phyloP scores from a whole-genome alignment of 2,888 invertebrate genomes.

The Rhingia rostrata region DNA sequence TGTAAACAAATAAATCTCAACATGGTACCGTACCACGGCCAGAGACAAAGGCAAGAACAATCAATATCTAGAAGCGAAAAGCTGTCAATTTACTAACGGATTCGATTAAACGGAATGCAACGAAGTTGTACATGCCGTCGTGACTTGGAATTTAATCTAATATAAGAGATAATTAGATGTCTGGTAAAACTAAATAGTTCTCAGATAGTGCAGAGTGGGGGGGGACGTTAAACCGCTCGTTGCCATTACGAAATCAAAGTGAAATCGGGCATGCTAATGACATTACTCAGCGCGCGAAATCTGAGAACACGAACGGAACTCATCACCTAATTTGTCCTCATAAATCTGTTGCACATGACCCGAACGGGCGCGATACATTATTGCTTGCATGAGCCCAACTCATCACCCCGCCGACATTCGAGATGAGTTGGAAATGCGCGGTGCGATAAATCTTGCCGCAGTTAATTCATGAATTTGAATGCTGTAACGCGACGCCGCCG shows the following conservation, averaged over 20 bases:
- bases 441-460: conserved; percentile 67
- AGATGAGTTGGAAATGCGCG: conserved; percentile 41
- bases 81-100: conserved; percentile 71
- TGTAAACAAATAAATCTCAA: conserved; percentile 65
- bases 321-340: conserved; percentile 74
- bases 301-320: conserved; percentile 44
- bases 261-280: conserved; percentile 56
- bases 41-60: conserved; percentile 40
- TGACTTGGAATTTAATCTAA: conserved; percentile 72
- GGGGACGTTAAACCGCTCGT: conserved; percentile 16
- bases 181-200: conserved; percentile 45
- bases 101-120: conserved; percentile 65
- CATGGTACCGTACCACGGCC: not conserved
- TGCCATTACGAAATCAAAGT: conserved; percentile 21
- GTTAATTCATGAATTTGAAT: conserved; percentile 73
- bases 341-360: conserved; percentile 45
- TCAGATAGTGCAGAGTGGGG: conserved; percentile 6
- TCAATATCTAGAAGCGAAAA: conserved; percentile 69
- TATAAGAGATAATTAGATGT: conserved; percentile 65
- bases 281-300: conserved; percentile 56
- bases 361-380: conserved; percentile 6
- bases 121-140: conserved; percentile 40
- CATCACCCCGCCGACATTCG: conserved; percentile 50
- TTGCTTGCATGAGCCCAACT: conserved; percentile 13
- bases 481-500: conserved; percentile 5